A percentile compares a stretch with the other conserved stretches of the same genome.
Conservation (phyloP, 2,113 vertebrate genomes). For the Clarias gariepinus region DNA sequence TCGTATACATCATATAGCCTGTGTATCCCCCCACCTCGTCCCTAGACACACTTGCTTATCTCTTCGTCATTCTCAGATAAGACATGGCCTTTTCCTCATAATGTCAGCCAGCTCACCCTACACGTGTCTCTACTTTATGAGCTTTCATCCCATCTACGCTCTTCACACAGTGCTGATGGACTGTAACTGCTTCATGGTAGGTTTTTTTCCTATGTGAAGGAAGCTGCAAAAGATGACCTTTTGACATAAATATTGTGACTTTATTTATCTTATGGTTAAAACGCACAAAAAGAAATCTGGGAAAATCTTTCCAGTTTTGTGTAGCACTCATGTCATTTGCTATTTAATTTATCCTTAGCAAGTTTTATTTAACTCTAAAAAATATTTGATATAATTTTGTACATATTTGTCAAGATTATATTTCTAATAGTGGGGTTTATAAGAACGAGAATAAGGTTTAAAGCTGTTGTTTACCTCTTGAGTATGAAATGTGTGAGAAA, state of each 20-base stretch:
- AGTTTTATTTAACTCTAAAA: background rate
- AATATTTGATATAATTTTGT: background rate
- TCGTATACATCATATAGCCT: background rate
- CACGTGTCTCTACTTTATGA: conserved; percentile 12
- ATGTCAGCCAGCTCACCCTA: conserved; percentile 33
- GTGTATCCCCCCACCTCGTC: background rate
- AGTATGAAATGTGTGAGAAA: too few relatives aligned
- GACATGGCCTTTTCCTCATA: conserved; percentile 41
- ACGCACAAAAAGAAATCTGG: background rate
- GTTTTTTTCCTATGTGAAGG: conserved; percentile 4
- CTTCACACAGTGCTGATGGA: background rate
- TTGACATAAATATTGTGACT: background rate
- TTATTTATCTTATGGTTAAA: background rate
- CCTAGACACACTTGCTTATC: background rate
- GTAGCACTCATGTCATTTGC: background rate
- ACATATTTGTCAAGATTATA: background rate
- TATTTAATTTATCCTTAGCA: background rate
- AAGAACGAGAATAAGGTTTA: background rate
- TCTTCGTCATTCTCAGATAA: conserved; percentile 17
- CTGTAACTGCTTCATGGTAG: background rate
- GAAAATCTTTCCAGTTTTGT: background rate
- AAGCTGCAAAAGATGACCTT: conserved; percentile 41
- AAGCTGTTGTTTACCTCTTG: background rate
- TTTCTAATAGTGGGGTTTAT: background rate
- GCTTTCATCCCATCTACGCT: conserved; percentile 21